Evolutionary conservation across 2,888 invertebrate genomes (phyloP).

Genomic region (Chaitophorus viminalis): DNA sequence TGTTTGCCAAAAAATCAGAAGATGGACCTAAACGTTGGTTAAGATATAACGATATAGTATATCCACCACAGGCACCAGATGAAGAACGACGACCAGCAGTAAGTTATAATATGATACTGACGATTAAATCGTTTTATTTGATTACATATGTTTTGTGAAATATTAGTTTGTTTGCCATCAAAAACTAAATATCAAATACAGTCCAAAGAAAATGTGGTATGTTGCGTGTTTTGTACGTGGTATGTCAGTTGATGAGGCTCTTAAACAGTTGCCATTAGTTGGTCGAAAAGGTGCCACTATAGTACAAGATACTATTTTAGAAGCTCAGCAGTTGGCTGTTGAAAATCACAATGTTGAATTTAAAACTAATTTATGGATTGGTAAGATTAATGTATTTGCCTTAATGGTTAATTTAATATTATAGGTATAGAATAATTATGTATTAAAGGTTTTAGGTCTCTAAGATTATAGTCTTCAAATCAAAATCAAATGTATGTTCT

Average conservation of each 20-base stretch:
- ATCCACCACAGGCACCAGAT: constrained; percentile 79
- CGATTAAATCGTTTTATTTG: neutral
- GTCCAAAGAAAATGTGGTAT: constrained; percentile 93
- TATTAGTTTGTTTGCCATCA: constrained; percentile 89
- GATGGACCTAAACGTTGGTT: constrained; percentile 48
- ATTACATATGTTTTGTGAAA: constrained; percentile 53
- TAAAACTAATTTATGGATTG: constrained; percentile 94
- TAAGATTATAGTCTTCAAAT: too few species aligned
- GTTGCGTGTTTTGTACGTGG: constrained; percentile 88
- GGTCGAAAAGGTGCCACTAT: constrained; percentile 80
- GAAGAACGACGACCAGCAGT: constrained; percentile 87
- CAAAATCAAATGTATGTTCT: too few species aligned
- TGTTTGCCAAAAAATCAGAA: neutral
- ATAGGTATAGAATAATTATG: too few species aligned
- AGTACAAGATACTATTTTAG: constrained; percentile 81
- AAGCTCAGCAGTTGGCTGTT: constrained; percentile 90
- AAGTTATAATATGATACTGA: too few species aligned
- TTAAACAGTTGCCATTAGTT: constrained; percentile 88
- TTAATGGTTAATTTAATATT: neutral
- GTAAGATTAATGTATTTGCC: constrained; percentile 68
- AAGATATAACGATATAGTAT: constrained; percentile 78
- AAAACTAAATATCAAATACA: constrained; percentile 86
- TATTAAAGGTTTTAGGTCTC: too few species aligned
- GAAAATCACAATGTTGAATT: constrained; percentile 92
- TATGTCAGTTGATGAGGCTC: constrained; percentile 92